A percentile compares a stretch with the other conserved stretches of the same genome.
phyloP scores from a whole-genome alignment of 1,140 invertebrate species.

The Halesus radiatus region DNA sequence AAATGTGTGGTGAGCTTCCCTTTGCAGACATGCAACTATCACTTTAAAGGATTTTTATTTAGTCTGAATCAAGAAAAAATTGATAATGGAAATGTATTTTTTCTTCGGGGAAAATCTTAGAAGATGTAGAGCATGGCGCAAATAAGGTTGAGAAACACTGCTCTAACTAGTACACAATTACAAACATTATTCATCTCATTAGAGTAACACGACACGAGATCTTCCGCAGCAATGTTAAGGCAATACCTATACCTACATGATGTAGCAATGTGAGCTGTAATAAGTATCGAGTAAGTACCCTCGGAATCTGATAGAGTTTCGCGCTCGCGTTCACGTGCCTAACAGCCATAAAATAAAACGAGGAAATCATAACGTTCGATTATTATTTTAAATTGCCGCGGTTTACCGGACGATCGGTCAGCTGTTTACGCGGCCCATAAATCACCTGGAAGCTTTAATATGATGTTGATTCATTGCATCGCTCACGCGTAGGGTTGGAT shows the following conservation, averaged over 20 bases:
- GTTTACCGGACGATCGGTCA: slow-evolving; percentile 48
- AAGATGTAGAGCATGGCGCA: no score
- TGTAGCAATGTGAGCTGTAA: not conserved
- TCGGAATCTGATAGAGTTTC: slow-evolving; percentile 36
- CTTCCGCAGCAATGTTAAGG: no score
- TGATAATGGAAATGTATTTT: no score
- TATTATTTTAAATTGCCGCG: slow-evolving; percentile 55
- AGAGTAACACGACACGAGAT: not conserved
- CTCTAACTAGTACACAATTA: no score
- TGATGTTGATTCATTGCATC: slow-evolving; percentile 37
- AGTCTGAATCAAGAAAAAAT: no score
- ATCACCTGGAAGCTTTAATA: slow-evolving; percentile 44
- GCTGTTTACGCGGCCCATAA: slow-evolving; percentile 41
- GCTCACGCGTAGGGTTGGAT: not conserved
- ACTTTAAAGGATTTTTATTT: no score
- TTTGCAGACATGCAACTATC: no score
- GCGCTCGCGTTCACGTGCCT: slow-evolving; percentile 46
- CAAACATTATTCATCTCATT: not conserved
- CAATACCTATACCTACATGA: no score
- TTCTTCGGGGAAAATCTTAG: no score
- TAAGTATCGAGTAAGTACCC: not conserved
- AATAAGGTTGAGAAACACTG: no score
- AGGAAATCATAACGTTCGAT: slow-evolving; percentile 50
- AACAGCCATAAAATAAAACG: slow-evolving; percentile 43
- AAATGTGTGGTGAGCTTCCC: no score